A percentile compares a stretch with the other conserved stretches of the same genome.
These are phyloP conservation scores for Drosophila lacteicornis DNA, from an alignment of 1,140 invertebrate species.

Conservation along the genomic window DNA sequence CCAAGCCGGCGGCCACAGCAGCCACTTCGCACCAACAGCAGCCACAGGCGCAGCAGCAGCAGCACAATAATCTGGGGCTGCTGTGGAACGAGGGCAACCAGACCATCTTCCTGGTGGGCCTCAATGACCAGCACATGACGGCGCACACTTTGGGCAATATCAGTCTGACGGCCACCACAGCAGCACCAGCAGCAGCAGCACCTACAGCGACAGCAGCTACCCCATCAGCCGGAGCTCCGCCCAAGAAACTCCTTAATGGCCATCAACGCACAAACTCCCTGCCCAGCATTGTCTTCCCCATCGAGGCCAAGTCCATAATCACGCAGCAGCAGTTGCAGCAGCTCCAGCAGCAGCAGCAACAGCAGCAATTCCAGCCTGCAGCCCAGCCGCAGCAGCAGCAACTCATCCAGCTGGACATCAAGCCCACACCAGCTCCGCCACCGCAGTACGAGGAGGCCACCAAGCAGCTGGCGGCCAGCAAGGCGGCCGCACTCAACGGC, in stretches of 20 bases:
- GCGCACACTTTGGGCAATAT: constrained; percentile 80
- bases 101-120: constrained; percentile 80
- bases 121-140: constrained; percentile 83
- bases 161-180: constrained; percentile 71
- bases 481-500: constrained; percentile 65
- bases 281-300: constrained; percentile 81
- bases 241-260: constrained; percentile 78
- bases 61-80: constrained; percentile 74
- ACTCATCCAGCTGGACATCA: constrained; percentile 84
- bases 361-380: constrained; percentile 48
- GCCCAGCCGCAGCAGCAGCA: constrained; percentile 67
- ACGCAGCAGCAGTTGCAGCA: constrained; percentile 74
- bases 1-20: constrained; percentile 31
- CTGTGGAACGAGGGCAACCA: constrained; percentile 84
- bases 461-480: constrained; percentile 86
- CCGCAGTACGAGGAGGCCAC: constrained; percentile 91
- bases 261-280: constrained; percentile 80
- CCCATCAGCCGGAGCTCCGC: constrained; percentile 14
- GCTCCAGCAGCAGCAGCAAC: constrained; percentile 60
- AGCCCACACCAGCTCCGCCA: constrained; percentile 83
- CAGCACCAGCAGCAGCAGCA: constrained; percentile 51
- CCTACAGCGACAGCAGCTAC: constrained; percentile 18
- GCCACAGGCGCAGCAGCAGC: constrained; percentile 42
- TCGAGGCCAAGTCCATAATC: constrained; percentile 75
- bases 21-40: constrained; percentile 28